Base-by-base conservation (phyloP, 2,113 vertebrate species). In the Leiothrix lutea region DNA sequence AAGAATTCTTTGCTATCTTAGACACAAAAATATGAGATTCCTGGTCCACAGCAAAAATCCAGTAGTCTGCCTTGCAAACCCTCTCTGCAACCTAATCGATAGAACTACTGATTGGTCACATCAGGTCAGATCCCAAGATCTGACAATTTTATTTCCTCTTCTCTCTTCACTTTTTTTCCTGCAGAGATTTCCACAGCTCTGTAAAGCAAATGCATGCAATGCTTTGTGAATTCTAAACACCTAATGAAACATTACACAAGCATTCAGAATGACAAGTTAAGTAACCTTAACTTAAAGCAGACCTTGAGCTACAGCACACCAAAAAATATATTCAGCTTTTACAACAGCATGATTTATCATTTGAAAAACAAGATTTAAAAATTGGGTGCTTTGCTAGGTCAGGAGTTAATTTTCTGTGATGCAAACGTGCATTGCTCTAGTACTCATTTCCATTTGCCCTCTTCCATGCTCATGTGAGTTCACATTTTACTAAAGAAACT, bases 201-300 rank as follows among this genome's bases (percentile, higher is more conserved):
- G 71, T 53, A 87, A 81, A 75, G 78, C 16, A 67, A 84, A 72
- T 6, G 16, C 61, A 73, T 5, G 19, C 5, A 19, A 88, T 29
- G 42, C 38, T 90, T 58, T 0, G 2, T 71, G 90, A 94, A 90
- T 94, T 88, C 81, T 82, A 77, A 95, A 60, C 53, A 35, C 71
- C 72, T 74, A 81, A 87, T n/a, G 58, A 95, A 94, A 94, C 71
- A 73, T 82, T 77, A 61, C 87, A 91, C 71, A 95, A 95, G 60
- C 81, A 70, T 88, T 86, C 81, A 70, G 42, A 88, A 86, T 91
- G 94, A 95, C 93, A 94, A 95, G 57, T 93, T 92, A 96, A 90
- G 86, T 78, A 90, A 91, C 75, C 69, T 93, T 92, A 93, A 96
- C 66, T 95, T 90, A 93, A 95, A 93, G 82, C 94, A 97, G 90